Conservation (phyloP, 2,113 vertebrate genomes). For the Carollia perspicillata region DNA sequence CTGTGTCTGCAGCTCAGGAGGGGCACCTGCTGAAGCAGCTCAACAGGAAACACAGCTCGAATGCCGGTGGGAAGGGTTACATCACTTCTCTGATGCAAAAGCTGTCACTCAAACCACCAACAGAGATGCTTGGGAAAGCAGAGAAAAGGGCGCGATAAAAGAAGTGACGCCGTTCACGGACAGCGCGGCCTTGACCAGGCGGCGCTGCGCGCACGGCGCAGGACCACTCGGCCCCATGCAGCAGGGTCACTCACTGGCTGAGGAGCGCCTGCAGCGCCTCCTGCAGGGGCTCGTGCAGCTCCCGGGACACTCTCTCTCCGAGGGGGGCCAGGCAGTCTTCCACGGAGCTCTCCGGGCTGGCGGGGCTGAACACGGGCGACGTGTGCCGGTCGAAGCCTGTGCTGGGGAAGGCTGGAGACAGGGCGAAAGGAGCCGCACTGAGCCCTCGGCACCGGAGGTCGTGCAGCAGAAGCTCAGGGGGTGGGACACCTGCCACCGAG, state of each 20-base stretch:
- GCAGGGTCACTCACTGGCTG: constrained; percentile 85
- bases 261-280: constrained; percentile 86
- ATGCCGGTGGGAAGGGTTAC: not conserved
- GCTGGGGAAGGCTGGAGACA: constrained; percentile 84
- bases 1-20: not conserved
- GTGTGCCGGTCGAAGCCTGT: constrained; percentile 90
- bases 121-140: not conserved
- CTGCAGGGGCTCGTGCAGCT: constrained; percentile 84
- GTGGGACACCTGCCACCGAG: not conserved
- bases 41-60: constrained; percentile 23
- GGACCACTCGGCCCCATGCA: not conserved
- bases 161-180: not conserved
- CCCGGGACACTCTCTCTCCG: constrained; percentile 84
- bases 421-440: not conserved
- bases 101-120: not conserved
- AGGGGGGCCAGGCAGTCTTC: constrained; percentile 91
- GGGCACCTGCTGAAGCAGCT: not conserved
- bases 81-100: not conserved
- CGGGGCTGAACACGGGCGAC: constrained; percentile 92
- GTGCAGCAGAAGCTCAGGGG: not conserved
- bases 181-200: not conserved
- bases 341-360: constrained; percentile 89
- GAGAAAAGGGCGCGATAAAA: not conserved
- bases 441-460: not conserved
- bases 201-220: accelerated